These are phyloP conservation scores for Rhynchonycteris naso DNA, from an alignment of 2,797 vertebrate genomes.

Conservation along the genomic window DNA sequence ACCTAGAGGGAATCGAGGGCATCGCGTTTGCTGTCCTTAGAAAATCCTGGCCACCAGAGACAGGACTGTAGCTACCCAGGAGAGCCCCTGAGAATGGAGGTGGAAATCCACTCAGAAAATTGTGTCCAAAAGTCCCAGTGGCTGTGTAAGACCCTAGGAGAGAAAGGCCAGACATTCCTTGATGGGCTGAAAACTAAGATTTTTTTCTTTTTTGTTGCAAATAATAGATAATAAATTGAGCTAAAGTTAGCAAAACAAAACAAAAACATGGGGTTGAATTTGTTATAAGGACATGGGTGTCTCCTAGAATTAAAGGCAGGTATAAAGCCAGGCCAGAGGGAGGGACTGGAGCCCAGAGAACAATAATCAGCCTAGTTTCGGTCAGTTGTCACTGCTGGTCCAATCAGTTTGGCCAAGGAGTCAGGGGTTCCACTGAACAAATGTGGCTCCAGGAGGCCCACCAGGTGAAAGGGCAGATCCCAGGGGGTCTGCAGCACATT, in stretches of 20 bases:
- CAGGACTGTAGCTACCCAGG: not conserved
- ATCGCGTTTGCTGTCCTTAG: not conserved
- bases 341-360: not conserved
- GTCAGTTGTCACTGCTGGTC: not conserved
- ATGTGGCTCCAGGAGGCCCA: accelerated
- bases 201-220: not conserved
- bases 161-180: not conserved
- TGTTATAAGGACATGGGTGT: not conserved
- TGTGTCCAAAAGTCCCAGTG: not conserved
- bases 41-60: not conserved
- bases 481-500: not conserved
- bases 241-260: not conserved
- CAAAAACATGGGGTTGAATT: not conserved
- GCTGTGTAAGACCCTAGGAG: not conserved
- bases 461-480: not conserved
- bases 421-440: accelerated
- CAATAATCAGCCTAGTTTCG: not conserved
- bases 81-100: not conserved
- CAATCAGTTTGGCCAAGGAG: not conserved
- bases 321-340: not conserved
- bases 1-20: not conserved
- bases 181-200: not conserved
- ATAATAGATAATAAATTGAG: not conserved
- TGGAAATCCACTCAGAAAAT: not conserved
- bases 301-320: not conserved